Evolutionary conservation across 2,113 vertebrate species (phyloP).

Genomic region (Leucoraja erinaceus): DNA sequence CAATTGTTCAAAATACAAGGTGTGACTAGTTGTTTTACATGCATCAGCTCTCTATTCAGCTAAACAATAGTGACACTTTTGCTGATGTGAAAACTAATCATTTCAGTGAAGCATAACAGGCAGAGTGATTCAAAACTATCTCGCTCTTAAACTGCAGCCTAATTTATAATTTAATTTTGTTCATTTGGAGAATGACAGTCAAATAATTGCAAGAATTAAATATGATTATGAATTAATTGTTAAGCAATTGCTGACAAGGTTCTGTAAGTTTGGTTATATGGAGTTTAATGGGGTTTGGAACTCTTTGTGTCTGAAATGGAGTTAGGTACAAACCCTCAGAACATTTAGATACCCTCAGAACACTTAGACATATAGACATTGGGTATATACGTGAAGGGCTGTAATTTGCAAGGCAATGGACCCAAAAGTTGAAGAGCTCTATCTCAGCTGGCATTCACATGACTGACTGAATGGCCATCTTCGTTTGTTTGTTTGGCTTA

Average conservation of each 20-base stretch:
- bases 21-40: background rate
- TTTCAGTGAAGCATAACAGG: background rate
- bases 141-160: background rate
- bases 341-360: too few species aligned
- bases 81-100: slow-evolving; percentile 11
- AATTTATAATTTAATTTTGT: slow-evolving; percentile 5
- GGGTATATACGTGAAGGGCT: too few species aligned
- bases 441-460: too few species aligned
- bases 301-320: too few species aligned
- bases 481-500: too few species aligned
- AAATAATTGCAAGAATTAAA: slow-evolving; percentile 8
- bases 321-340: too few species aligned
- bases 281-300: background rate
- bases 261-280: background rate
- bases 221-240: background rate
- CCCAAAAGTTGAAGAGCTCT: too few species aligned
- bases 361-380: too few species aligned
- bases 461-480: too few species aligned
- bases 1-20: slow-evolving; percentile 13
- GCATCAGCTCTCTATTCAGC: background rate
- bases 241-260: background rate
- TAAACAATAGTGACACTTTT: slow-evolving; percentile 27
- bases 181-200: background rate
- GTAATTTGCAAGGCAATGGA: too few species aligned
- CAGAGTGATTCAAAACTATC: slow-evolving; percentile 1